These are phyloP conservation scores for Callopanchax toddi DNA, from an alignment of 2,113 vertebrate genomes.

Conservation along the genomic window DNA sequence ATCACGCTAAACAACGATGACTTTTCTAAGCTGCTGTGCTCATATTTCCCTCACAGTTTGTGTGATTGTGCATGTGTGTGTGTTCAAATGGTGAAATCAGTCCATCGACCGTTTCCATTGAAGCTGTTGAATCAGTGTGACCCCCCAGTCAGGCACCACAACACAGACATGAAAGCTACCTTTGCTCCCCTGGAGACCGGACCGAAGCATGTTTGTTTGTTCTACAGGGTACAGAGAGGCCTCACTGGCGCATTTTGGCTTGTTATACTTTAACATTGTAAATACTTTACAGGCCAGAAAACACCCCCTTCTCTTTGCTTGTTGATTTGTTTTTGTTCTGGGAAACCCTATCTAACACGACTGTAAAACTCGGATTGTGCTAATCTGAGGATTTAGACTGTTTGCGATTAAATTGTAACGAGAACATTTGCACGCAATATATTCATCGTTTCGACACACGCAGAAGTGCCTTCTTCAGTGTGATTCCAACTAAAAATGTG, in stretches of 20 bases:
- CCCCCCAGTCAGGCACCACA: conserved; percentile 44
- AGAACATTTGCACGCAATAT: no score
- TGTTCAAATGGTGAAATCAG: conserved; percentile 8
- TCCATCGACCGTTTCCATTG: conserved; percentile 9
- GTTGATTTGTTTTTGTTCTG: conserved; percentile 29
- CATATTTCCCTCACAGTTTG: conserved; percentile 11
- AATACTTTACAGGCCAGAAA: conserved; percentile 24
- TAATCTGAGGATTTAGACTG: no score
- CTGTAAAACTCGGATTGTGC: background rate
- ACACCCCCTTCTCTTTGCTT: conserved; percentile 28
- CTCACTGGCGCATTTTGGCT: conserved; percentile 22
- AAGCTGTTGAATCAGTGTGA: conserved; percentile 26
- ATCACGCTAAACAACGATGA: conserved; percentile 20
- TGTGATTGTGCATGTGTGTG: background rate
- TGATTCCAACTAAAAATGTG: no score
- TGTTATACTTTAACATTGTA: conserved; percentile 46
- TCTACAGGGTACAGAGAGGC: conserved; percentile 37
- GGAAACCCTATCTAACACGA: background rate
- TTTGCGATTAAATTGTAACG: background rate
- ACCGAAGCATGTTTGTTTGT: conserved; percentile 60
- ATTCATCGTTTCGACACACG: no score
- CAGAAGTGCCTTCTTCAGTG: no score
- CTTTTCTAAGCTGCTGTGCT: conserved; percentile 8
- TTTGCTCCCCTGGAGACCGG: conserved; percentile 66
- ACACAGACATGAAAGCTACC: conserved; percentile 76